These are phyloP conservation scores for Phainopepla nitens DNA, from an alignment of 2,113 vertebrate genomes.

Conservation along the genomic window DNA sequence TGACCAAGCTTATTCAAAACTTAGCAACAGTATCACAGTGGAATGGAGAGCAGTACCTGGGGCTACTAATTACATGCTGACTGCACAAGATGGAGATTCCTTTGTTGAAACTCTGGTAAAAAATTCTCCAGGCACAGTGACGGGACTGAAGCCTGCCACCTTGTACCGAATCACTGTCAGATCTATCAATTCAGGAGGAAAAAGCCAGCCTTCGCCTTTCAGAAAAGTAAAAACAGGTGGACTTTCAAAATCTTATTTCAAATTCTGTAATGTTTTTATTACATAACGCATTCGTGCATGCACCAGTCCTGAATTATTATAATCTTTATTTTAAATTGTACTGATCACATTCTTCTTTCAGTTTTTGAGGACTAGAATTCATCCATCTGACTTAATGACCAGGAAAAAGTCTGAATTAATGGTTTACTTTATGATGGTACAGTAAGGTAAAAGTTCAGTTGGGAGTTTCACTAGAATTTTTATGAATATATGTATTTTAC, in stretches of 20 bases:
- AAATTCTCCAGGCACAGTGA: constrained; percentile 80
- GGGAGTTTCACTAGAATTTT: background rate
- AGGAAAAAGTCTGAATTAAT: background rate
- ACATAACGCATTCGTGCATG: background rate
- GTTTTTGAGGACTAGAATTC: background rate
- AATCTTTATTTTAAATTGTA: background rate
- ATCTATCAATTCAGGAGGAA: constrained; percentile 81
- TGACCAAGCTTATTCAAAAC: constrained; percentile 84
- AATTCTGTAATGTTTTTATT: background rate
- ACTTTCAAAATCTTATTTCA: background rate
- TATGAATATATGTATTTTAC: background rate
- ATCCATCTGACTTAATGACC: background rate
- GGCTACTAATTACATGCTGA: constrained; percentile 82
- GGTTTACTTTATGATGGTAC: background rate
- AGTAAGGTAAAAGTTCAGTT: background rate
- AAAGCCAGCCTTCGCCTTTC: constrained; percentile 82
- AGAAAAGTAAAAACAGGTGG: constrained; percentile 83
- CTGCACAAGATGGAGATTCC: constrained; percentile 72
- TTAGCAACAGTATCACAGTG: constrained; percentile 88
- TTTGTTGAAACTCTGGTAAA: constrained; percentile 75
- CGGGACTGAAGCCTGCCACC: constrained; percentile 78
- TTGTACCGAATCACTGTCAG: constrained; percentile 82
- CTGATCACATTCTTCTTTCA: background rate
- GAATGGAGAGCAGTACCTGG: constrained; percentile 81
- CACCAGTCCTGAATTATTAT: background rate